Evolutionary conservation across 2,888 invertebrate species (phyloP).

Genomic region (Cotesia congregata): DNA sequence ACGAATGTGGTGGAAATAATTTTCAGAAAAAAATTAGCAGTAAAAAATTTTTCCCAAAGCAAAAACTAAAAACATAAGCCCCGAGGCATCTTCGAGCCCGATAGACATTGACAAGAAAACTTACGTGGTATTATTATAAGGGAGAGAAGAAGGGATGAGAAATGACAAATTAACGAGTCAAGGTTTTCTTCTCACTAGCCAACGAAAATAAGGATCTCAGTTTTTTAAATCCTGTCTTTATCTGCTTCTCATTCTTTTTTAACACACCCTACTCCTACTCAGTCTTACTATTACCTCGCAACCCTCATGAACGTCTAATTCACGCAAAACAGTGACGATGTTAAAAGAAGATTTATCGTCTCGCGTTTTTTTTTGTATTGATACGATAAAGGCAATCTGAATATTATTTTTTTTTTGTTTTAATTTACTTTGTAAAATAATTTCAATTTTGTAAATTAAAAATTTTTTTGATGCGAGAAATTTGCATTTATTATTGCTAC

Average conservation of each 20-base stretch:
- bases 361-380: slow-evolving; percentile 35
- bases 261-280: slow-evolving; percentile 29
- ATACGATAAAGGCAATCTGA: background rate
- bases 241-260: slow-evolving; percentile 48
- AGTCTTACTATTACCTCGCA: slow-evolving; percentile 38
- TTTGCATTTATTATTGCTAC: too few relatives aligned
- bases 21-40: slow-evolving; percentile 28
- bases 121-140: slow-evolving; percentile 22
- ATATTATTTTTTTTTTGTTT: too few relatives aligned
- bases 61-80: slow-evolving; percentile 38
- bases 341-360: slow-evolving; percentile 63
- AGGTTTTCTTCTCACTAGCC: slow-evolving; percentile 53
- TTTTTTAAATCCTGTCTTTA: slow-evolving; percentile 44
- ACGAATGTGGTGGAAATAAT: slow-evolving; percentile 32
- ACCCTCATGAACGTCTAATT: slow-evolving; percentile 51
- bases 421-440: too few relatives aligned
- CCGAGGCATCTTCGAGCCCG: slow-evolving; percentile 36
- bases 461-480: background rate
- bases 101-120: slow-evolving; percentile 31
- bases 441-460: too few relatives aligned
- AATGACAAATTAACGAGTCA: slow-evolving; percentile 63
- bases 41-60: slow-evolving; percentile 2
- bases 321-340: slow-evolving; percentile 56
- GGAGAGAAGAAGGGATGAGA: slow-evolving; percentile 41
- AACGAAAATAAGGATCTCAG: background rate